Conservation (phyloP, 2,113 vertebrate genomes). For the Scomber japonicus region DNA sequence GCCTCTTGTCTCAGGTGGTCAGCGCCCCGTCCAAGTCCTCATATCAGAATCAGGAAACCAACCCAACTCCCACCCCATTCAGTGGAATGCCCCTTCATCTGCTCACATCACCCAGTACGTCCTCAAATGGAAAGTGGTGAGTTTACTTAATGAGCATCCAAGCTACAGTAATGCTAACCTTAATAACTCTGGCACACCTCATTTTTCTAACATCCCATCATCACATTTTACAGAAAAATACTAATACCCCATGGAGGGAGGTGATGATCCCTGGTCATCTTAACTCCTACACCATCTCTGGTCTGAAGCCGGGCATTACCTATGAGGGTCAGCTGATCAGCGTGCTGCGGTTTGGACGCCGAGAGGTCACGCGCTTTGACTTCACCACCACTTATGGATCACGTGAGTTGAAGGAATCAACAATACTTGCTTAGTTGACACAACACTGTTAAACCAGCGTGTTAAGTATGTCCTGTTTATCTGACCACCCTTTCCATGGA, state of each 20-base stretch:
- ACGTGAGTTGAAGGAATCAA: slow-evolving; percentile 81
- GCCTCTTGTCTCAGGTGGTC: slow-evolving; percentile 78
- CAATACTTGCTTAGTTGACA: neutral
- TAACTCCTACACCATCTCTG: slow-evolving; percentile 96
- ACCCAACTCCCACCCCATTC: slow-evolving; percentile 95
- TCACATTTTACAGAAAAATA: slow-evolving; percentile 88
- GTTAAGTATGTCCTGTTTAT: neutral
- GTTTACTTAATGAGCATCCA: neutral
- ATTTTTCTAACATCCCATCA: neutral
- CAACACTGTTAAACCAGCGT: neutral
- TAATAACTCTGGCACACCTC: neutral
- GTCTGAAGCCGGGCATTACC: slow-evolving; percentile 91
- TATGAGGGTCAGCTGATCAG: slow-evolving; percentile 98
- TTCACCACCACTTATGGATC: slow-evolving; percentile 91
- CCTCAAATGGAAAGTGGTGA: slow-evolving; percentile 94
- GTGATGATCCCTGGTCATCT: slow-evolving; percentile 92
- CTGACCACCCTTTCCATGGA: neutral
- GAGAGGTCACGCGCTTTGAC: slow-evolving; percentile 93
- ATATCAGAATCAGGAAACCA: slow-evolving; percentile 93
- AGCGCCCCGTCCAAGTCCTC: slow-evolving; percentile 94
- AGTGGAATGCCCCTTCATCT: slow-evolving; percentile 91
- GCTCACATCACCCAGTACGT: slow-evolving; percentile 95
- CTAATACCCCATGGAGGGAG: slow-evolving; percentile 88
- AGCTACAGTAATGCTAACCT: neutral
- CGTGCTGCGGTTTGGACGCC: slow-evolving; percentile 88